Conservation (phyloP, 2,888 invertebrate genomes). For the Punctoribates punctum region DNA sequence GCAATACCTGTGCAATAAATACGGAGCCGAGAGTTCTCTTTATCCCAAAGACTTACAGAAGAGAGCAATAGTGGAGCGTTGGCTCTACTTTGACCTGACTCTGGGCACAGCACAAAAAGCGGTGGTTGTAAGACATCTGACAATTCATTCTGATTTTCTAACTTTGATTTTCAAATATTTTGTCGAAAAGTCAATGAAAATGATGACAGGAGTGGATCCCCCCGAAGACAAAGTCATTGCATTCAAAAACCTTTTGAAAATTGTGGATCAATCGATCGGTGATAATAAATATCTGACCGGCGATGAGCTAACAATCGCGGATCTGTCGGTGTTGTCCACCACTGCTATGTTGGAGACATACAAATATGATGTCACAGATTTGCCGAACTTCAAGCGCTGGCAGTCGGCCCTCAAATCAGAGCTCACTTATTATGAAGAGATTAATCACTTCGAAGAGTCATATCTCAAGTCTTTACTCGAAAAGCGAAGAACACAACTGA, state of each 20-base stretch:
- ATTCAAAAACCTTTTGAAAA: neutral
- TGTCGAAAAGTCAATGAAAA: neutral
- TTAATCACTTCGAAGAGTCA: neutral
- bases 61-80: constrained; percentile 71
- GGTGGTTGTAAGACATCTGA: neutral
- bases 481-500: no score
- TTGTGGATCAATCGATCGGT: neutral
- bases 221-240: neutral
- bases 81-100: constrained; percentile 45
- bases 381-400: neutral
- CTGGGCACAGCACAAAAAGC: neutral
- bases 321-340: neutral
- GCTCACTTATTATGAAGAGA: neutral
- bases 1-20: constrained; percentile 72
- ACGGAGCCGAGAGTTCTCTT: constrained; percentile 67
- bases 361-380: neutral
- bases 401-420: neutral
- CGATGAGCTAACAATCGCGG: constrained; percentile 19
- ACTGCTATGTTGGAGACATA: neutral
- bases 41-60: constrained; percentile 68
- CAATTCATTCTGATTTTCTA: neutral
- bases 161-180: neutral
- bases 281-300: neutral
- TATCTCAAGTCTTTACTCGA: neutral
- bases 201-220: neutral